Conservation (phyloP, 2,113 vertebrate species). For the Puma concolor region DNA sequence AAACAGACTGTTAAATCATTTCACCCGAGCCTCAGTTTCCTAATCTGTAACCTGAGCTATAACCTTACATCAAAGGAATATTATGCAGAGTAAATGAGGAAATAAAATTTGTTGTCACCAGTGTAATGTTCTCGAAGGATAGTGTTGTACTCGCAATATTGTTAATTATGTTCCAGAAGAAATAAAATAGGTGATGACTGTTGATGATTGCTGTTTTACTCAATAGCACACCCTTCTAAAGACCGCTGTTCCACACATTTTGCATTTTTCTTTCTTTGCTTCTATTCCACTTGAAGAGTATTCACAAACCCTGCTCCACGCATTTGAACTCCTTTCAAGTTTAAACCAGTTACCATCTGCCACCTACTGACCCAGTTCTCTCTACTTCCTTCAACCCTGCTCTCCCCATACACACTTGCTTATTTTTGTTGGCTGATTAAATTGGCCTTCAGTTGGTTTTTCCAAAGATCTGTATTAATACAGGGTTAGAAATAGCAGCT, state of each 20-base stretch:
- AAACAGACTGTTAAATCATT: neutral
- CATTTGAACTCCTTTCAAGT: slow-evolving; percentile 16
- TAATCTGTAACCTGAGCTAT: neutral
- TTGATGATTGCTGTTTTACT: neutral
- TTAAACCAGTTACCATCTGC: neutral
- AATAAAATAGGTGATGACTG: neutral
- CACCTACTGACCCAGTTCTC: slow-evolving; percentile 22
- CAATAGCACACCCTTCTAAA: neutral
- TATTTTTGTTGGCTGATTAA: neutral
- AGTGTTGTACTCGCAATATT: neutral
- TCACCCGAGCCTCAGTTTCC: neutral
- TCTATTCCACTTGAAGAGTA: neutral
- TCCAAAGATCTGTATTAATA: neutral
- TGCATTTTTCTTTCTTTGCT: neutral
- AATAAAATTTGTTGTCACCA: neutral
- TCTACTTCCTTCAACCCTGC: neutral
- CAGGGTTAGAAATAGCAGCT: neutral
- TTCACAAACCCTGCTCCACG: neutral
- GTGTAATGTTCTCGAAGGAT: neutral
- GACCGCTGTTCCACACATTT: neutral
- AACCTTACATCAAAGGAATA: neutral
- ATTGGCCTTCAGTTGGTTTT: slow-evolving; percentile 4
- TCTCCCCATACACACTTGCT: neutral
- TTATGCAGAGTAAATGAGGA: neutral
- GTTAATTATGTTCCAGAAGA: neutral